Evolutionary conservation across 2,797 vertebrate genomes (phyloP), one percentile per base, ranked within the genome.

Genomic region (Threskiornis aethiopicus): DNA sequence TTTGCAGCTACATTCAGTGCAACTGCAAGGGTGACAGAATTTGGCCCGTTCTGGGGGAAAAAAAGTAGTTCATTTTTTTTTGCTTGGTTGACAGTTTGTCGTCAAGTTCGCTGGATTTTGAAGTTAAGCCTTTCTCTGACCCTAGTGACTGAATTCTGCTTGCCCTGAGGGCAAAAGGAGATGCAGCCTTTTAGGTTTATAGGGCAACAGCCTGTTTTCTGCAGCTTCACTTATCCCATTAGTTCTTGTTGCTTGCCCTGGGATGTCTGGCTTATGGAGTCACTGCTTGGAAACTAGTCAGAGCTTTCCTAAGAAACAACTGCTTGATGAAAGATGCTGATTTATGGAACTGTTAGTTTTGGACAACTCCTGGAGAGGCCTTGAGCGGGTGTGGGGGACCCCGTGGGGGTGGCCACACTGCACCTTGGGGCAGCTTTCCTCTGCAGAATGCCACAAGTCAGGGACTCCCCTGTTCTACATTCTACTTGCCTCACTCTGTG

Each of bases 241-340:
- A 33, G 41, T 59, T 79, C 78, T 90, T 72, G 21, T 1, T 78
- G 16, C 59, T 64, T 65, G 67, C 26, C 25, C 51, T 46, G 39
- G 42, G 58, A 94, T 84, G 46, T 78, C 82, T 94, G 77, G 33
- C 62, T 83, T 69, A 76, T 33, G 33, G 61, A 93, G 58, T 86
- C 80, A 86, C 85, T 84, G 39, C 65, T 44, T 94, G 87, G 93
- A 94, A 96, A 87, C 39, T 12, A 16, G 37, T 83, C 82, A 83
- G 66, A 90, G 18, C 37, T 85, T 78, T 83, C 84, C 47, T 37
- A 66, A 33, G 26, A 70, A 92, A 83, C 20, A 85, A 77, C 44
- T 29, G 10, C 57, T 55, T 44, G 58, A 69, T 2, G 25, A 79
- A 77, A 93, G 78, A 73, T 24, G 22, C 69, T 88, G 87, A 95